phyloP scores from a whole-genome alignment of 2,888 invertebrate species.

The Dilophus febrilis region DNA sequence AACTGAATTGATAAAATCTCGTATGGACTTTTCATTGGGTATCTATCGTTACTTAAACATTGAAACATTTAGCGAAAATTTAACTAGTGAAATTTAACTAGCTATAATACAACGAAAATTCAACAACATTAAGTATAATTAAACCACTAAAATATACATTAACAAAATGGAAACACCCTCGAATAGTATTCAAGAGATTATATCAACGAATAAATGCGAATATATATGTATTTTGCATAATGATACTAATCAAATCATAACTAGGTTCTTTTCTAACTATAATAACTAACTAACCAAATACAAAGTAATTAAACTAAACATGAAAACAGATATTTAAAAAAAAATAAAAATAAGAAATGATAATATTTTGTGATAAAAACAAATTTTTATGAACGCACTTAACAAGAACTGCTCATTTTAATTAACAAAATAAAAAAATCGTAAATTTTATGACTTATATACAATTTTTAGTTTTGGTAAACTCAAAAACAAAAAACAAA shows the following conservation, averaged over 20 bases:
- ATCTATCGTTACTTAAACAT: conserved; percentile 18
- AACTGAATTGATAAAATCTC: conserved; percentile 3
- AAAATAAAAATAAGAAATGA: background rate
- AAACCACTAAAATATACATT: too few relatives aligned
- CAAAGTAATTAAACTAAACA: background rate
- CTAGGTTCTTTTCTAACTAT: too few relatives aligned
- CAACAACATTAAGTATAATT: background rate
- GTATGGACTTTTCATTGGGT: conserved; percentile 1
- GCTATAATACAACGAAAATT: background rate
- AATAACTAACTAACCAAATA: too few relatives aligned
- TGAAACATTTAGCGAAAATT: conserved; percentile 11
- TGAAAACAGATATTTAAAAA: background rate
- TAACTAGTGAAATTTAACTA: conserved; percentile 9
- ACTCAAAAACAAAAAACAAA: background rate
- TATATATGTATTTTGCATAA: too few relatives aligned
- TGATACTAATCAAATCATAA: too few relatives aligned
- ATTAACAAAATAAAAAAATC: background rate
- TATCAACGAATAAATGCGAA: too few relatives aligned
- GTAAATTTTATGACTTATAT: background rate
- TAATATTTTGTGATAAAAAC: too few relatives aligned
- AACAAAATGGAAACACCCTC: background rate
- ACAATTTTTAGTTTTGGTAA: too few relatives aligned
- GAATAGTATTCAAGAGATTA: background rate
- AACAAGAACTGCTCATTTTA: background rate
- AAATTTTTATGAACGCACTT: too few relatives aligned